Evolutionary conservation across 2,113 vertebrate species (phyloP).

Genomic region (Apistogramma diplotaenia): DNA sequence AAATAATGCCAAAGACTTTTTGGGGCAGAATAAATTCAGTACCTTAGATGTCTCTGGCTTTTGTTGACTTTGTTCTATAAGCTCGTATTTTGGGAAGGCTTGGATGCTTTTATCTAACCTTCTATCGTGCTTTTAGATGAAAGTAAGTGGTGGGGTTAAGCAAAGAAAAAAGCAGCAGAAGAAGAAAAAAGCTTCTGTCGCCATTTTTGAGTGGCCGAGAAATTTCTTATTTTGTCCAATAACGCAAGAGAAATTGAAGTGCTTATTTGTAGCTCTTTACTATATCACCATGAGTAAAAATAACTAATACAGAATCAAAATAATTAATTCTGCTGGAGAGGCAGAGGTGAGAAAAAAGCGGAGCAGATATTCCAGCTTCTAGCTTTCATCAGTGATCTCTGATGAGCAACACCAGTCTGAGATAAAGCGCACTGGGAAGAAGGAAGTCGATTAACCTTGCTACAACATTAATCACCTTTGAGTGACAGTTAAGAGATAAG

Average conservation of each 20-base stretch:
- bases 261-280: background rate
- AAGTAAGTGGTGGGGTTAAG: conserved; percentile 69
- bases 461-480: conserved; percentile 38
- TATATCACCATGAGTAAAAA: background rate
- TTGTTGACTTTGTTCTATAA: conserved; percentile 77
- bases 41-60: conserved; percentile 79
- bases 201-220: conserved; percentile 49
- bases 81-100: conserved; percentile 67
- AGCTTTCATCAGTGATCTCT: conserved; percentile 28
- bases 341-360: background rate
- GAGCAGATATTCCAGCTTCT: background rate
- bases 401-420: conserved; percentile 19
- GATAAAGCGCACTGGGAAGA: conserved; percentile 39
- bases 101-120: conserved; percentile 81
- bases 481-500: conserved; percentile 52
- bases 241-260: background rate
- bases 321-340: background rate
- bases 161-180: conserved; percentile 45
- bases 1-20: conserved; percentile 70
- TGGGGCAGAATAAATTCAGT: conserved; percentile 67
- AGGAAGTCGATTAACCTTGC: conserved; percentile 45
- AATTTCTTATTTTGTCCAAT: background rate
- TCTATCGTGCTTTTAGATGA: conserved; percentile 75
- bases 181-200: conserved; percentile 48
- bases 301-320: background rate